Base-by-base conservation (phyloP, 2,888 invertebrate genomes). In the Halictus quadricinctus region DNA sequence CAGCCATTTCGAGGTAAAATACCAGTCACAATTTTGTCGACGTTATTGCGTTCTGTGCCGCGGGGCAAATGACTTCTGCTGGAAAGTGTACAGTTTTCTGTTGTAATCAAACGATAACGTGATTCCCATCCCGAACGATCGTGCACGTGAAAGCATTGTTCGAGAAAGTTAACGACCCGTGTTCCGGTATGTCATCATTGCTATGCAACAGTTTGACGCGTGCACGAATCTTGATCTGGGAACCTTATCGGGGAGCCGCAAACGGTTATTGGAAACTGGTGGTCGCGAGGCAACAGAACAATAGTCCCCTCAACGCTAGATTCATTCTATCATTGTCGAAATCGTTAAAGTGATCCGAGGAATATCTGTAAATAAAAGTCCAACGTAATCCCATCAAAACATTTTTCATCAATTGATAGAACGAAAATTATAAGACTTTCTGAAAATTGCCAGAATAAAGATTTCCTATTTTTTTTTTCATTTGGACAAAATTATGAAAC, bases 111-210 rank as follows among this genome's bases (percentile, higher is more conserved):
- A 86, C 86, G 82, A 84, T 82, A 88, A 88, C 88, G 88, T 86
- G 88, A 87, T 87, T 84, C 25, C 81, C 89, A 88, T 87, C 64
- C 64, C 76, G 75, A 90, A 87, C 79, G 85, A 86, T 83, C 87
- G 83, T 79, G 77, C 66, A 84, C 84, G 90, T 89, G 90, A 90
- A 90, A 90, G 90, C 82, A 82, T 87, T 81, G 87, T 85, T 84
- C 88, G 92, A 90, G 91, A 91, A 91, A 91, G 91, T 91, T 91
- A 90, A 89, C 88, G 89, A 84, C 85, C 88, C 58, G 74, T 78
- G 75, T 80, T 79, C 77, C 84, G 80, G 83, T 83, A 79, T 83
- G 86, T 86, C 86, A 86, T 79, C 84, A 86, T 58, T 58, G 78
- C 80, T 76, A 73, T 82, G 85, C 88, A 88, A 88, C 82, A 80